Evolutionary conservation across 2,888 invertebrate species (phyloP).

Genomic region (Tiliacea aurago): DNA sequence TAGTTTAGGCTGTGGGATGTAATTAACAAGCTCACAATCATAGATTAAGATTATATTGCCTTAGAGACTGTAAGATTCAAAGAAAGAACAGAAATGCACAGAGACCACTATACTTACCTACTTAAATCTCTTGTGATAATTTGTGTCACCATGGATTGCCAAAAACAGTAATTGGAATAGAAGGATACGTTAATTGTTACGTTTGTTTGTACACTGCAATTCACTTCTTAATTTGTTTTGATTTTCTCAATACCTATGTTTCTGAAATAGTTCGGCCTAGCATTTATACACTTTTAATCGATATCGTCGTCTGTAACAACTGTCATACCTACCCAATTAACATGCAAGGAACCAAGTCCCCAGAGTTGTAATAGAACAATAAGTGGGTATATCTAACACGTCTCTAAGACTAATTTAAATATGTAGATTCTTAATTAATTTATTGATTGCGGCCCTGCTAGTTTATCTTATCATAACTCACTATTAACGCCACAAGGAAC

Average conservation of each 20-base stretch:
- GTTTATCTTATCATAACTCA: constrained; percentile 9
- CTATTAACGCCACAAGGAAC: constrained; percentile 9
- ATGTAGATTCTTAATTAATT: constrained; percentile 46
- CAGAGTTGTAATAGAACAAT: constrained; percentile 37
- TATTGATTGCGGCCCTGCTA: constrained; percentile 39
- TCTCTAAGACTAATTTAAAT: constrained; percentile 45
- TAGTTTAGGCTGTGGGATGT: not conserved
- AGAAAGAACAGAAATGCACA: not conserved
- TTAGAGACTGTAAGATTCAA: not conserved
- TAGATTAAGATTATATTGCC: not conserved
- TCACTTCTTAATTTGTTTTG: not conserved
- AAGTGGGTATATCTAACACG: constrained; percentile 29
- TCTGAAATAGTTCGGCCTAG: too few species aligned
- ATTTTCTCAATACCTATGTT: not conserved
- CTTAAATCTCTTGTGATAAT: not conserved
- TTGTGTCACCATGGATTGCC: not conserved
- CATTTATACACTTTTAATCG: not conserved
- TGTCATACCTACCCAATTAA: not conserved
- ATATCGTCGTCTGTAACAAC: constrained; percentile 1
- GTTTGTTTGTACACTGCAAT: not conserved
- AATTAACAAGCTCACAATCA: not conserved
- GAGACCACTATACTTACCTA: not conserved
- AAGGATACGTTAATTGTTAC: not conserved
- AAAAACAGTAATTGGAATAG: not conserved
- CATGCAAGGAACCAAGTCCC: not conserved